phyloP scores from a whole-genome alignment of 2,113 vertebrate genomes.

The Chaenogobius annularis region DNA sequence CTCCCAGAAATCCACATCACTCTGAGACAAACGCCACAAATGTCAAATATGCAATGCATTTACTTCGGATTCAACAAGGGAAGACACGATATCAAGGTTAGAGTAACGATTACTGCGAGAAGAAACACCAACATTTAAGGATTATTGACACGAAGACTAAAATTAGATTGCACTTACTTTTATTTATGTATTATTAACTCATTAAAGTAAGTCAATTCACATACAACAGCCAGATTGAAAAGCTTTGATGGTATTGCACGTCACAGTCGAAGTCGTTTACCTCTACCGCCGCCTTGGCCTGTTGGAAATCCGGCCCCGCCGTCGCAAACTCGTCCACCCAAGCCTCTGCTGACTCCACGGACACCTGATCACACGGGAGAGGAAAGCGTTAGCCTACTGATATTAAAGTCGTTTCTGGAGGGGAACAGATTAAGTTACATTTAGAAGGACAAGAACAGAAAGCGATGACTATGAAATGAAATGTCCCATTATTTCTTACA shows the following conservation, averaged over 20 bases:
- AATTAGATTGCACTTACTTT: too few species aligned
- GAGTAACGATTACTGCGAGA: too few species aligned
- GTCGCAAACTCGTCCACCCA: conserved; percentile 94
- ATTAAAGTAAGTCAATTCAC: too few species aligned
- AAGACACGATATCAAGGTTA: too few species aligned
- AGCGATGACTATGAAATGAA: conserved; percentile 43
- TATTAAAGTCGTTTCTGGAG: background rate
- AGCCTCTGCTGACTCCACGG: conserved; percentile 89
- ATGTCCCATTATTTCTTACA: background rate
- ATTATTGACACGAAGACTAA: too few species aligned
- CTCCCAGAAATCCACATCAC: conserved; percentile 99
- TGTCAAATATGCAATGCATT: too few species aligned
- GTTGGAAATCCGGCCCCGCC: conserved; percentile 89
- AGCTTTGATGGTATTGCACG: too few species aligned
- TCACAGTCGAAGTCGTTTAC: conserved; percentile 56
- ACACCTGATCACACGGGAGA: conserved; percentile 69
- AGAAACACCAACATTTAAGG: too few species aligned
- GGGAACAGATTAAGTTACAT: conserved; percentile 31
- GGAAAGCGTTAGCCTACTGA: conserved; percentile 14
- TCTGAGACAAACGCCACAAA: conserved; percentile 71
- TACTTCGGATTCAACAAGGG: too few species aligned
- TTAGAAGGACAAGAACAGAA: conserved; percentile 46
- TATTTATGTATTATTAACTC: too few species aligned
- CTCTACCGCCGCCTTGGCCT: conserved; percentile 95
- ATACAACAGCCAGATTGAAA: too few species aligned